Conservation (phyloP, 2,888 invertebrate species). For the Ellobium chinense region DNA sequence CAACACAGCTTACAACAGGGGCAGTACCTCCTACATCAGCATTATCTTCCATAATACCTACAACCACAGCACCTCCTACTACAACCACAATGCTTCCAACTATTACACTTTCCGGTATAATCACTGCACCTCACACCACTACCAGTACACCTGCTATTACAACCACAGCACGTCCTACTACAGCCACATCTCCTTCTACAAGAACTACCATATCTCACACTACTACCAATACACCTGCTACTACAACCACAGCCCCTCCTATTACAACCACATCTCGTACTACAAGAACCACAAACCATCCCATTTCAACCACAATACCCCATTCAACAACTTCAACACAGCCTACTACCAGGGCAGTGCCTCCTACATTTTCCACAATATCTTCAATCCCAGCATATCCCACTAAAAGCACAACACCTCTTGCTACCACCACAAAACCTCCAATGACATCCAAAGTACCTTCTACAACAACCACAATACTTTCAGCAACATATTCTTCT, state of each 20-base stretch:
- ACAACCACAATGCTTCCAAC: not conserved
- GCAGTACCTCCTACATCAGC: not conserved
- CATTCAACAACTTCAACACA: conserved; percentile 8
- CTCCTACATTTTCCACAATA: conserved; percentile 16
- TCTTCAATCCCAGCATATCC: not conserved
- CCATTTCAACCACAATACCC: conserved; percentile 4
- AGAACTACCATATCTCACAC: not conserved
- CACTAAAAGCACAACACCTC: not conserved
- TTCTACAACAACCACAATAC: not conserved
- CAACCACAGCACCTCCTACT: not conserved
- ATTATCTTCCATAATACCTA: no score
- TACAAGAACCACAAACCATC: not conserved
- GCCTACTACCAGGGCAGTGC: conserved; percentile 1
- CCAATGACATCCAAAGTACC: not conserved
- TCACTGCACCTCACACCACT: not conserved
- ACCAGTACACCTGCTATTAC: not conserved
- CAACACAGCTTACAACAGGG: not conserved
- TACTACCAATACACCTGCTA: not conserved
- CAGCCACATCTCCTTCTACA: not conserved
- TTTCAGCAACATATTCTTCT: conserved; percentile 4
- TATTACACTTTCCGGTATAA: not conserved
- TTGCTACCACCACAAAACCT: not conserved
- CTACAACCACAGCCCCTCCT: not conserved
- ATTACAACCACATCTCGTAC: not conserved
- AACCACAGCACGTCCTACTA: not conserved